Conservation (phyloP, 2,113 vertebrate species). For the Podarcis raffonei region DNA sequence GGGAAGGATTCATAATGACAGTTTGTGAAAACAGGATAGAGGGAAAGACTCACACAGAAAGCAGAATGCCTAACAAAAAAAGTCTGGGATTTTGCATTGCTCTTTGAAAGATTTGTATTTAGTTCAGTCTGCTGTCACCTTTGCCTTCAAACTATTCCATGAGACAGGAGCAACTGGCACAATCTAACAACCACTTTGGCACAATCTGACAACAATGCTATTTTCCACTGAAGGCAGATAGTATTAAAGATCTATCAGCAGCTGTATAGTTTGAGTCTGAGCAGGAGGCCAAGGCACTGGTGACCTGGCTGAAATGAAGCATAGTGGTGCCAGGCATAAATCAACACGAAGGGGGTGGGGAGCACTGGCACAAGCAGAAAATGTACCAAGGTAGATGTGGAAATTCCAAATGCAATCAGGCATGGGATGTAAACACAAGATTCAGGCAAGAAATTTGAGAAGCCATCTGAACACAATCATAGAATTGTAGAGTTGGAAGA, state of each 20-base stretch:
- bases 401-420: not conserved
- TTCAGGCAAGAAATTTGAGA: not conserved
- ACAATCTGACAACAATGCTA: not conserved
- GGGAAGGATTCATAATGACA: not conserved
- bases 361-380: not conserved
- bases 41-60: too few relatives aligned
- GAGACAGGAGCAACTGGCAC: not conserved
- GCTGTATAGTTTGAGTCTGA: not conserved
- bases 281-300: not conserved
- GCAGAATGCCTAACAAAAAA: not conserved
- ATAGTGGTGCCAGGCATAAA: too few relatives aligned
- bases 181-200: not conserved
- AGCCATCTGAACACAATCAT: too few relatives aligned
- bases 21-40: not conserved
- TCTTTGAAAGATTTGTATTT: conserved; percentile 3
- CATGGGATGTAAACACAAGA: not conserved
- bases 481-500: too few relatives aligned
- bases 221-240: not conserved
- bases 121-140: not conserved
- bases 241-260: not conserved
- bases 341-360: not conserved
- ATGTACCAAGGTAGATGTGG: not conserved
- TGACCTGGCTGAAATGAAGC: not conserved
- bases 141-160: not conserved
- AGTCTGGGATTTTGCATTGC: not conserved